Evolutionary conservation across 2,888 invertebrate genomes (phyloP).

Genomic region (Colletes collaris): DNA sequence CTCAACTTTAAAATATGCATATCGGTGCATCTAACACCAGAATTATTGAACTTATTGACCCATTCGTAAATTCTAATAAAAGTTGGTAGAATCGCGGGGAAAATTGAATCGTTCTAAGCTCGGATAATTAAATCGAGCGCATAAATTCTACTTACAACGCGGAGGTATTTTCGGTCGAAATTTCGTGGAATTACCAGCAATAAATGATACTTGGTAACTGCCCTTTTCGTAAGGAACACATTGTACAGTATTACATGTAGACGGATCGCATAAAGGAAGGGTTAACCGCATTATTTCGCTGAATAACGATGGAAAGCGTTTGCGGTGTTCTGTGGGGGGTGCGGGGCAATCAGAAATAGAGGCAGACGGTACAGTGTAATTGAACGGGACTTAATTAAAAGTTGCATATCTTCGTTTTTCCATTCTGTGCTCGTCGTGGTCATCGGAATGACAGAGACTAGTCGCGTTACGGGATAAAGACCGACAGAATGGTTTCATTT

Average conservation of each 20-base stretch:
- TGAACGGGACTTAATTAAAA: constrained; percentile 78
- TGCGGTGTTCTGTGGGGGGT: constrained; percentile 30
- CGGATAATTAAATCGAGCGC: constrained; percentile 5
- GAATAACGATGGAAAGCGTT: constrained; percentile 49
- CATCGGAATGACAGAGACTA: constrained; percentile 54
- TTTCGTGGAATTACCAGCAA: constrained; percentile 2
- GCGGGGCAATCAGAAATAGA: constrained; percentile 42
- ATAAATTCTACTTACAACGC: constrained; percentile 4
- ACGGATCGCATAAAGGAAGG: constrained; percentile 25
- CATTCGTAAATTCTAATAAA: too few species aligned
- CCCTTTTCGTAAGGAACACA: neutral
- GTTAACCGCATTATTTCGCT: constrained; percentile 66
- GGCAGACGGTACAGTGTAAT: constrained; percentile 63
- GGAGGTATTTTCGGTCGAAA: neutral
- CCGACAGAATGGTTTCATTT: constrained; percentile 60
- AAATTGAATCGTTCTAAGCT: constrained; percentile 29
- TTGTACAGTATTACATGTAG: neutral
- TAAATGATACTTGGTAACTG: constrained; percentile 16
- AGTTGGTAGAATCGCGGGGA: neutral
- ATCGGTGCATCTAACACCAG: too few species aligned
- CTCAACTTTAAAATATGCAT: too few species aligned
- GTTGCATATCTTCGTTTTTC: constrained; percentile 66
- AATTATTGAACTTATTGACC: too few species aligned
- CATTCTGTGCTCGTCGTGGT: constrained; percentile 29
- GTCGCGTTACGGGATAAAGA: constrained; percentile 64